Evolutionary conservation across 2,888 invertebrate species (phyloP), one percentile per base, ranked within the genome.

Genomic region (Sycophila texana): DNA sequence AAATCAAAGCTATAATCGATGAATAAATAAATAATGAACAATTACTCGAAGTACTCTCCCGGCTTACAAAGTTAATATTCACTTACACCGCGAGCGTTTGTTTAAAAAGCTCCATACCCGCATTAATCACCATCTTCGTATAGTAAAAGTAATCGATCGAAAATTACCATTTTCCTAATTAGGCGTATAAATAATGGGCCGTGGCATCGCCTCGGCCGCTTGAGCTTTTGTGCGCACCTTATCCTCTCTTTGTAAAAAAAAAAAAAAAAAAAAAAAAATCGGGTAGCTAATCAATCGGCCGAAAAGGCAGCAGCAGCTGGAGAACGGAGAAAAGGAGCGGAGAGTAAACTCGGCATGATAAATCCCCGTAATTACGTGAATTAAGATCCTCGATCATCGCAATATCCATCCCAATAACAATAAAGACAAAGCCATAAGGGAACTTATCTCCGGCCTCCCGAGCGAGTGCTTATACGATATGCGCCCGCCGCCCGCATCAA

Each of bases 131-230:
- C 30, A 30, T 63, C 12, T n/a, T 51, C 57, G 30, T 51, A n/a
- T n/a, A 65, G 71, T 78, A 57, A 67, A 73, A 73, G 49, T 16
- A 26, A 78, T 68, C 67, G 49, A 12, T 68, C 66, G 39, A 55
- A 30, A 68, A 74, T 70, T 63, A 70, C 63, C 63, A 74, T 74
- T 65, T 70, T 51, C 63, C 78, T 74, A 65, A 79, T 74, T 70
- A 74, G 63, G 20, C 49, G 13, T 49, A 79, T 70, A 65, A 74
- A 74, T 70, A 39, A 39, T 39, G 26, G 26, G 5, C 39, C 39
- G 5, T 4, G 39, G 39, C 63, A 70, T 5, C 26, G 26, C 18
- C 10, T 20, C 30, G 16, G 16, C 39, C 20, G 14, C 26, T 3
- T 12, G 49, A n/a, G 58, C 26, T 18, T 20, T 30, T n/a, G 57